Evolutionary conservation across 2,113 vertebrate genomes (phyloP), one percentile per base, ranked within the genome.

Genomic region (Centropus unirufus): DNA sequence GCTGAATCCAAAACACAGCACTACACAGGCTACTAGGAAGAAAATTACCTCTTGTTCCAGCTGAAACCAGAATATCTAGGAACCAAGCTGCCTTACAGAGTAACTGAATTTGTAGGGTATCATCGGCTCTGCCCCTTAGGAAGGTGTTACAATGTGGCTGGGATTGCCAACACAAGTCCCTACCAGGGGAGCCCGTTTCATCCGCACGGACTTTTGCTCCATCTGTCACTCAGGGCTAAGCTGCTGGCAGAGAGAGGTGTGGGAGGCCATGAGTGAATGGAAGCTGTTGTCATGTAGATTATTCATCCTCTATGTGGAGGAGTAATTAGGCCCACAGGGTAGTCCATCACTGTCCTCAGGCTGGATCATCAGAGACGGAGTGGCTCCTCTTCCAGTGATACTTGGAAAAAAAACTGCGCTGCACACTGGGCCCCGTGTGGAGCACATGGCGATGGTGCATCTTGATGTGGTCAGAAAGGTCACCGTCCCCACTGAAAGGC

Each of bases 391-490:
- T 83, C 94, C 90, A 90, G 52, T 0, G 0, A 78, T 27, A 49
- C 62, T 39, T 16, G 29, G 94, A 87, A 92, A 93, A 47, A 90
- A 70, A 74, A 14, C 80, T 5, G 66, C 88, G 76, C 68, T 0
- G 19, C 80, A 87, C 80, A 93, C 83, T 90, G 93, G 79, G 68
- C 94, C 83, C 93, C 73, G 34, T 93, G 92, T 76, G 76, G 85
- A 96, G 86, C 92, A 54, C 83, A 83, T 93, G 92, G 90, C 4
- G 24, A 80, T 93, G 88, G 90, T 92, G 95, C 86, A 77, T 96
- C 90, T 84, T 94, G 85, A 95, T 94, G 93, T 95, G 95, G 94
- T 96, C 96, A 97, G 90, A 96, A 93, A 96, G 95, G 93, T 96
- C 92, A 94, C 52, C 12, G 0, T 90, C 77, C 73, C 61, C 46